Conservation (phyloP, 92 coral and sea anemone genomes). For the Zoanthus sociatus region DNA sequence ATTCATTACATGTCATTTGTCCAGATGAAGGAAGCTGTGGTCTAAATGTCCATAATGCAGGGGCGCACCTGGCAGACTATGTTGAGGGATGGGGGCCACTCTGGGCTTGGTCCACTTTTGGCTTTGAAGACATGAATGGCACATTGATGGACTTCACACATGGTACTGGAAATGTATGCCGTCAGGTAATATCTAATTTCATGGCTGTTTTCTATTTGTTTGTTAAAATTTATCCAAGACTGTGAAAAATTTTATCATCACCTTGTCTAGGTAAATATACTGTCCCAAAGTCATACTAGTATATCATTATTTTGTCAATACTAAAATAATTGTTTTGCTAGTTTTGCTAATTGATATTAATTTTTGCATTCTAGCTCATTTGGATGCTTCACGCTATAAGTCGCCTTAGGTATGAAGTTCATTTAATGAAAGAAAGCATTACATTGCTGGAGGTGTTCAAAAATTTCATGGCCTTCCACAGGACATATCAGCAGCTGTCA, state of each 20-base stretch:
- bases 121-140: constrained; percentile 70
- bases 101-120: constrained; percentile 78
- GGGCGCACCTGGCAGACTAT: constrained; percentile 68
- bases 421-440: not conserved
- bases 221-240: no score
- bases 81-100: constrained; percentile 73
- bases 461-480: constrained; percentile 6
- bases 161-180: constrained; percentile 76
- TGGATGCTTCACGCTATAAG: not conserved
- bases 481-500: no score
- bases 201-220: no score
- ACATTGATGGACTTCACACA: constrained; percentile 55
- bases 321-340: not conserved
- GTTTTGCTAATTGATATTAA: not conserved
- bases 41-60: constrained; percentile 71
- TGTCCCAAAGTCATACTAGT: no score
- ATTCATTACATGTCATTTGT: no score
- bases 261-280: not conserved
- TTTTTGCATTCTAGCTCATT: not conserved
- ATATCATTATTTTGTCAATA: not conserved
- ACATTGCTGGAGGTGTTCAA: no score
- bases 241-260: not conserved
- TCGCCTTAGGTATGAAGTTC: not conserved
- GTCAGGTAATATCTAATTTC: constrained; percentile 37
- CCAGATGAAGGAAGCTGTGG: constrained; percentile 71